Evolutionary conservation across 2,113 vertebrate genomes (phyloP).

Genomic region (Corapipo altera): DNA sequence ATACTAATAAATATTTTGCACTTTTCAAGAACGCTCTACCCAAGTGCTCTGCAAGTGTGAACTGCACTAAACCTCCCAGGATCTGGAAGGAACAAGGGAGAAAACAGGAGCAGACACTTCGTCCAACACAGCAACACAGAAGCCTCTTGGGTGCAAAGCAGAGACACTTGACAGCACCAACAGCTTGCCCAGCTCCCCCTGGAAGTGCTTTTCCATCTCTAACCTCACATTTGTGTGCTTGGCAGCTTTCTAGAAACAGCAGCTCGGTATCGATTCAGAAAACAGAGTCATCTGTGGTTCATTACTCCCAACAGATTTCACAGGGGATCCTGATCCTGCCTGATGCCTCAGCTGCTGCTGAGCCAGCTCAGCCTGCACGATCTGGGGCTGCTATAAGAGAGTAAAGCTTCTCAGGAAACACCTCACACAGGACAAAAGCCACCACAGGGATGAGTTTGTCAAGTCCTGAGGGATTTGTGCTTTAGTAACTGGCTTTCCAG

Average conservation of each 20-base stretch:
- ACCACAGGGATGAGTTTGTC: neutral
- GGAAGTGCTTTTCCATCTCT: neutral
- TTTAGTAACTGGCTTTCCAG: neutral
- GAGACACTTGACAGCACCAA: neutral
- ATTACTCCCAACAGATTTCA: conserved; percentile 37
- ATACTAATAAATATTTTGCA: conserved; percentile 59
- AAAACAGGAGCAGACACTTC: neutral
- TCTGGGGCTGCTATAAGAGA: neutral
- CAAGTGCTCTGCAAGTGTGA: neutral
- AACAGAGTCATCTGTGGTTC: conserved; percentile 32
- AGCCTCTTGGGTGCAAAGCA: neutral
- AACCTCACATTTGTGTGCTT: neutral
- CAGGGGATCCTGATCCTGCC: conserved; percentile 25
- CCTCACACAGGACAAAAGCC: neutral
- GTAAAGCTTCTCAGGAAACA: neutral
- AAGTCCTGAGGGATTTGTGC: neutral
- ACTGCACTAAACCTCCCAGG: neutral
- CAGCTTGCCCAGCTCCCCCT: neutral
- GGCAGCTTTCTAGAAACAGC: conserved; percentile 48
- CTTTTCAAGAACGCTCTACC: conserved; percentile 25
- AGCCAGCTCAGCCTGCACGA: conserved; percentile 37
- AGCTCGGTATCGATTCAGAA: neutral
- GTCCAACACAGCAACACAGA: neutral
- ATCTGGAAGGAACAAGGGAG: neutral
- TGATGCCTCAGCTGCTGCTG: conserved; percentile 16